Evolutionary conservation across 2,888 invertebrate genomes (phyloP), one percentile per base, ranked within the genome.

Genomic region (Chloroclysta siterata): DNA sequence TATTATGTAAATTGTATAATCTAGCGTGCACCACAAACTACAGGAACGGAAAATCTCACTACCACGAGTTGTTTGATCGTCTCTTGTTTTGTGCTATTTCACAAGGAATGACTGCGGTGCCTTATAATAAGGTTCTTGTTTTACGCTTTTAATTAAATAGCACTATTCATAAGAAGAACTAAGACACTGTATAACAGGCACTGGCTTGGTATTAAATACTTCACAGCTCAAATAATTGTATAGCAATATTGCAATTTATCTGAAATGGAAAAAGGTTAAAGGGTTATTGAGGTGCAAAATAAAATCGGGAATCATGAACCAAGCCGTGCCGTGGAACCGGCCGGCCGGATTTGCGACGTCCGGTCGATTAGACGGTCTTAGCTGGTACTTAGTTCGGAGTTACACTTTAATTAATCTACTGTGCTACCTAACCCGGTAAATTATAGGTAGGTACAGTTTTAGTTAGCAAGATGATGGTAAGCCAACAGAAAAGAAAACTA

Each of bases 251-350:
- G 17, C 46, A 15, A 33, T 33, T 46, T 54, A 14, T 15, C 15
- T 54, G 15, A 41, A 44, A 42, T 22, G 41, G 10, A 7, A 42
- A 22, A 17, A 2, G 41, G 22, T 41, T 22, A 22, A 22, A 53
- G 3, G 42, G 29, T 33, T 29, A 33, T 46, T 29, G 15, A 54
- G 44, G 44, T 33, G 46, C 33, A 39, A 54, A 60, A 41, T 52
- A 7, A 61, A 61, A 50, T 54, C 29, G 65, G 57, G n/a, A 69
- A 62, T 60, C 60, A 60, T 56, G 61, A 69, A 69, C 63, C 85
- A 85, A 86, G 86, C 83, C 86, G 85, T 87, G 87, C 84, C 81
- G 67, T 59, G 63, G 65, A 68, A 72, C 65, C 74, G 65, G 61
- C 68, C 65, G 65, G 66, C 70, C 72, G 85, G 86, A 84, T 86